These are phyloP conservation scores for Hirtodrosophila alboralis DNA, from an alignment of 2,888 invertebrate species.

Conservation along the genomic window DNA sequence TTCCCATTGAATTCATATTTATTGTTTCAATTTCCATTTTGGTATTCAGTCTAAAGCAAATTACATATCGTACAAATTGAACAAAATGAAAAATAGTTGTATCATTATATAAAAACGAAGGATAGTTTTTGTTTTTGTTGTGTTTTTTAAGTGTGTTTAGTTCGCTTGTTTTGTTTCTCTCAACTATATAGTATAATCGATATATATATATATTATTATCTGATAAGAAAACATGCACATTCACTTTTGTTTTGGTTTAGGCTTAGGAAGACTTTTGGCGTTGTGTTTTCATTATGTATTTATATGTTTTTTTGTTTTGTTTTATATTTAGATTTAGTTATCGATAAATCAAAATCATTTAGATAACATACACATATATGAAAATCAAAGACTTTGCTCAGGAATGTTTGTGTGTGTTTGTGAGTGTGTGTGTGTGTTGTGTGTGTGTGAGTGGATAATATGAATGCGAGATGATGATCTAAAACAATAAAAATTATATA, in stretches of 20 bases:
- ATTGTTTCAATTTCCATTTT: constrained; percentile 43
- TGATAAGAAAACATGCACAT: constrained; percentile 46
- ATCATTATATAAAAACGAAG: constrained; percentile 14
- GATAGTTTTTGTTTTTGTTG: constrained; percentile 19
- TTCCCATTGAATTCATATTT: constrained; percentile 26
- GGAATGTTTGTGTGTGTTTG: constrained; percentile 60
- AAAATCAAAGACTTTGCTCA: constrained; percentile 67
- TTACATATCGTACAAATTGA: constrained; percentile 44
- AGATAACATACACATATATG: constrained; percentile 40
- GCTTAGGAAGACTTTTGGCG: constrained; percentile 81
- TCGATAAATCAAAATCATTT: constrained; percentile 30
- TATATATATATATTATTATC: too few relatives aligned
- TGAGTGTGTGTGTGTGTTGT: constrained; percentile 25
- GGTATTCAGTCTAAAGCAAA: constrained; percentile 69
- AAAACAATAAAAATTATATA: constrained; percentile 8
- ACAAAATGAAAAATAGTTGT: constrained; percentile 13
- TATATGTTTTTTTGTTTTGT: constrained; percentile 20
- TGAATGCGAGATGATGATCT: constrained; percentile 16
- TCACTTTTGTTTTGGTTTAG: constrained; percentile 55
- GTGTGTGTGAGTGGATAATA: constrained; percentile 27
- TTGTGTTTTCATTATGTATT: constrained; percentile 68
- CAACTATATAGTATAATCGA: constrained; percentile 7
- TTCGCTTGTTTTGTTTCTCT: too few relatives aligned
- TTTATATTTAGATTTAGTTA: constrained; percentile 21
- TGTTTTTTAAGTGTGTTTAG: constrained; percentile 4